Conservation (phyloP, 2,888 invertebrate genomes). For the Eristalis tenax region DNA sequence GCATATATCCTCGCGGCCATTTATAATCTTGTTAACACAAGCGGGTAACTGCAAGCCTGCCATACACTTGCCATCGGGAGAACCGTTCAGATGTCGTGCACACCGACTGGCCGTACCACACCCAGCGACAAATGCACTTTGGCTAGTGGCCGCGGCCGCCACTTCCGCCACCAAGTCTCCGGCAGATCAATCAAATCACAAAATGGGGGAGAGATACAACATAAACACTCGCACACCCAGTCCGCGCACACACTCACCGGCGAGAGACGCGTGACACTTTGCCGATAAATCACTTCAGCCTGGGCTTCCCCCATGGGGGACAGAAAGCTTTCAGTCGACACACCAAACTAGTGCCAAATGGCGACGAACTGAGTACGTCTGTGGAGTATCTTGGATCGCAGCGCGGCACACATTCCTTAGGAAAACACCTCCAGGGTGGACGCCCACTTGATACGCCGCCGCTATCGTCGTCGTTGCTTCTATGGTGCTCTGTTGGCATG, state of each 20-base stretch:
- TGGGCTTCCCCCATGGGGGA: slow-evolving; percentile 64
- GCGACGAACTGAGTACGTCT: neutral
- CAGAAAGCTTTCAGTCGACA: slow-evolving; percentile 60
- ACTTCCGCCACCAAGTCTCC: slow-evolving; percentile 8
- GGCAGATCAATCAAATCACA: slow-evolving; percentile 58
- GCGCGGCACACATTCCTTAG: slow-evolving; percentile 33
- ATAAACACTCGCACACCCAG: slow-evolving; percentile 16
- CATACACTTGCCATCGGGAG: slow-evolving; percentile 55
- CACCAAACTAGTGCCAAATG: slow-evolving; percentile 12
- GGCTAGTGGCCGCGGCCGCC: slow-evolving; percentile 7
- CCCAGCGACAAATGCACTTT: slow-evolving; percentile 59
- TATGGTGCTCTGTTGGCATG: neutral
- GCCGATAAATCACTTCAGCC: slow-evolving; percentile 66
- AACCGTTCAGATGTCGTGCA: slow-evolving; percentile 31
- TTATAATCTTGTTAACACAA: slow-evolving; percentile 67
- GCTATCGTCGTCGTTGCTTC: neutral
- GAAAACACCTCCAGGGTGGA: slow-evolving; percentile 60
- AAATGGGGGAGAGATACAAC: slow-evolving; percentile 1
- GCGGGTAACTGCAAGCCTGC: slow-evolving; percentile 23
- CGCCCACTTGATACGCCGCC: slow-evolving; percentile 54
- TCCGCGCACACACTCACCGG: neutral
- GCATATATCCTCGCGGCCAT: slow-evolving; percentile 61
- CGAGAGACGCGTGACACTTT: slow-evolving; percentile 51
- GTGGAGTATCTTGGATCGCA: slow-evolving; percentile 7
- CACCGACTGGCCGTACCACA: slow-evolving; percentile 37